Evolutionary conservation across 2,113 vertebrate genomes (phyloP).

Genomic region (Aix galericulata): DNA sequence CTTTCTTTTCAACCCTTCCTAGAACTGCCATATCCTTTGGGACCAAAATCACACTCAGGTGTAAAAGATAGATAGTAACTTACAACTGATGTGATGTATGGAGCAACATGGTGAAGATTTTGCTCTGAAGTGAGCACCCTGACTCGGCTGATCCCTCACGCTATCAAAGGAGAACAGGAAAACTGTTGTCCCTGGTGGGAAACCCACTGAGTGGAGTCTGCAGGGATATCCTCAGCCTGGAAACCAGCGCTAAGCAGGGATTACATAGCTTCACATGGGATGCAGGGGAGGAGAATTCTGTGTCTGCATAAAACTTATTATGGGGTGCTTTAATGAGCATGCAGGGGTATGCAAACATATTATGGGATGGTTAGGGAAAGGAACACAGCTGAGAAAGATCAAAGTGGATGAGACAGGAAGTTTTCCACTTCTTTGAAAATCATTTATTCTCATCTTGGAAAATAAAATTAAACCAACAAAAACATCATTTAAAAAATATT

Average conservation of each 20-base stretch:
- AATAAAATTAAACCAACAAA: not conserved
- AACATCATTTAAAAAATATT: not conserved
- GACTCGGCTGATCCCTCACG: not conserved
- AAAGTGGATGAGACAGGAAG: not conserved
- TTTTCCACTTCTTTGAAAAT: not conserved
- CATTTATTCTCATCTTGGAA: not conserved
- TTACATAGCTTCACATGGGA: not conserved
- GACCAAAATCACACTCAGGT: not conserved
- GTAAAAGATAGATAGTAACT: not conserved
- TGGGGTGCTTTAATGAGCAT: not conserved
- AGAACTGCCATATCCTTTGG: not conserved
- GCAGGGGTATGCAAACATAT: not conserved
- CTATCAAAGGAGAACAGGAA: not conserved
- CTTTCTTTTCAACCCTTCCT: not conserved
- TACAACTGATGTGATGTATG: not conserved
- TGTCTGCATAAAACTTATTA: not conserved
- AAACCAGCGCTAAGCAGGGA: not conserved
- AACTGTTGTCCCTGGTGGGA: not conserved
- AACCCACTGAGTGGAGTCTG: not conserved
- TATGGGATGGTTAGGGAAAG: not conserved
- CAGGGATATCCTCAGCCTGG: not conserved
- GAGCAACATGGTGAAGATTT: not conserved
- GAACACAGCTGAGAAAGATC: not conserved
- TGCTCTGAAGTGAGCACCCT: not conserved
- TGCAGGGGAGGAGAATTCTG: not conserved